These are phyloP conservation scores for Nycticryphes semicollaris DNA, from an alignment of 2,113 vertebrate genomes.

Conservation along the genomic window DNA sequence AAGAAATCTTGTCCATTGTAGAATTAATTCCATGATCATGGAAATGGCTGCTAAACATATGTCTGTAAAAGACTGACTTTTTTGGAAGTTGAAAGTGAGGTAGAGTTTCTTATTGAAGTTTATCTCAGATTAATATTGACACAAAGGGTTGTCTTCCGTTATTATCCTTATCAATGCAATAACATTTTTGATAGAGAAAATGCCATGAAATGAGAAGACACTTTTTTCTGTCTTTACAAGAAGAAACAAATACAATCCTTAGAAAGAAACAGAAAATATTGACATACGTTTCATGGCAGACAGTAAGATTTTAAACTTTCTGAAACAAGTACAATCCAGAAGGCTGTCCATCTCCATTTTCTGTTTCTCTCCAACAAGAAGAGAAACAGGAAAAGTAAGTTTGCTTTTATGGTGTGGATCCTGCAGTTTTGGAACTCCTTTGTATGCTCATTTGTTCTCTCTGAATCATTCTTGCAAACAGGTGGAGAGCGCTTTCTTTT, in stretches of 20 bases:
- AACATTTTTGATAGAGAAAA: not conserved
- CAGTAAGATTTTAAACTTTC: not conserved
- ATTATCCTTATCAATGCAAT: not conserved
- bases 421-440: conserved; percentile 62
- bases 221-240: not conserved
- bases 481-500: conserved; percentile 56
- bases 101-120: not conserved
- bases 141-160: conserved; percentile 18
- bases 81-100: not conserved
- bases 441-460: conserved; percentile 51
- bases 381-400: conserved; percentile 51
- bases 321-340: not conserved
- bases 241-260: not conserved
- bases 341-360: not conserved
- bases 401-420: conserved; percentile 72
- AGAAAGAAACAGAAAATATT: not conserved
- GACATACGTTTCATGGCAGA: not conserved
- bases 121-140: conserved; percentile 52
- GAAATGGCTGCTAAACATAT: not conserved
- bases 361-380: not conserved
- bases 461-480: conserved; percentile 76
- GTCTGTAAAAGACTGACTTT: not conserved
- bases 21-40: not conserved
- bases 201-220: not conserved
- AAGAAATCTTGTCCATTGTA: not conserved